These are phyloP conservation scores for Tragelaphus buxtoni DNA, from an alignment of 2,113 vertebrate species.

Conservation along the genomic window DNA sequence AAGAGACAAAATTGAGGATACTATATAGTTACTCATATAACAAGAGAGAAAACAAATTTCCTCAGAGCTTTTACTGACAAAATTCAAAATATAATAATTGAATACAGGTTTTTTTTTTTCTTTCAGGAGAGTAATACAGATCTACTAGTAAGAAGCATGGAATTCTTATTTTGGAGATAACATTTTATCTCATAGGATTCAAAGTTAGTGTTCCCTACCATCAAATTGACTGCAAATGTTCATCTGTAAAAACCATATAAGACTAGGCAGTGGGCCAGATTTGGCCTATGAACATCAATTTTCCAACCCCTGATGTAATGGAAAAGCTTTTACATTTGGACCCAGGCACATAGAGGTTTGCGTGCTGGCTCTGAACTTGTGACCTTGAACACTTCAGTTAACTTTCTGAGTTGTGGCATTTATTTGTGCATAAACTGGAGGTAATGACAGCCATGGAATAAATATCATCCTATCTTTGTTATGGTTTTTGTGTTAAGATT, in stretches of 20 bases:
- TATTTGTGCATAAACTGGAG: conserved; percentile 1
- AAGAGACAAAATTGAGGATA: background rate
- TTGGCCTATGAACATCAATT: background rate
- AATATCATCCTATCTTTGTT: background rate
- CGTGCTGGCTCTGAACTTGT: background rate
- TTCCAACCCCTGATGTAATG: background rate
- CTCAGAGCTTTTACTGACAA: background rate
- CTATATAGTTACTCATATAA: background rate
- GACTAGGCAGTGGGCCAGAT: background rate
- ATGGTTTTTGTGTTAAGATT: conserved; percentile 13
- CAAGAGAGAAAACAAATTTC: background rate
- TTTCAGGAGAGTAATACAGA: background rate
- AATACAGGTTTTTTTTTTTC: background rate
- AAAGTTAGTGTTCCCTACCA: background rate
- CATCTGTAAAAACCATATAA: background rate
- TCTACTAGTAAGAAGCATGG: background rate
- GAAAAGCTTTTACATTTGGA: background rate
- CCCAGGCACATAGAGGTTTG: background rate
- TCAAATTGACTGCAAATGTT: conserved; percentile 12
- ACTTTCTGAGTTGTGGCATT: background rate
- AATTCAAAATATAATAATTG: background rate
- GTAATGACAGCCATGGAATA: background rate
- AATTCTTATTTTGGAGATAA: conserved; percentile 17
- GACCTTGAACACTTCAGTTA: background rate
- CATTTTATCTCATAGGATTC: conserved; percentile 19